These are phyloP conservation scores for Anoplolepis gracilipes DNA, from an alignment of 1,140 invertebrate species.

Conservation along the genomic window DNA sequence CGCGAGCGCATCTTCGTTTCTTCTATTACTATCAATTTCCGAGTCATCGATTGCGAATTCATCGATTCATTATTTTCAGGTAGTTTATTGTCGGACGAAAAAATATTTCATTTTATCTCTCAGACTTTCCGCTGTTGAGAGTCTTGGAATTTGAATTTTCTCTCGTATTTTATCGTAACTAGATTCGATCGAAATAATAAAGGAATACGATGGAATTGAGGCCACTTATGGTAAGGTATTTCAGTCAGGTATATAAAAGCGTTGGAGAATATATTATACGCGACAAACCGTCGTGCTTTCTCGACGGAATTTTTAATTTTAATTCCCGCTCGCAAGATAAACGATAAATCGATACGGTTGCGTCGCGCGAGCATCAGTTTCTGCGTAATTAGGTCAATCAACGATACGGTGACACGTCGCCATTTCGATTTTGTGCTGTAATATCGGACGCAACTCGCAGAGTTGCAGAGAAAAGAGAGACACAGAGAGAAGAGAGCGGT, in stretches of 20 bases:
- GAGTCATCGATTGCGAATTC: neutral
- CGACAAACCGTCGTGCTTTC: neutral
- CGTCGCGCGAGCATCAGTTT: conserved; percentile 7
- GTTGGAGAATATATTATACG: neutral
- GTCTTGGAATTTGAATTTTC: neutral
- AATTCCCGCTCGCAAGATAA: conserved; percentile 14
- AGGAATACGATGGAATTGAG: conserved; percentile 6
- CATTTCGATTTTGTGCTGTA: conserved; percentile 14
- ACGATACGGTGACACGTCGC: neutral
- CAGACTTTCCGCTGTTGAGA: neutral
- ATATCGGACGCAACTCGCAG: neutral
- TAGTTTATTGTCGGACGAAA: neutral
- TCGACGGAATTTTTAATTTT: conserved; percentile 18
- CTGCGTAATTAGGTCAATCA: conserved; percentile 25
- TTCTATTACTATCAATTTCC: neutral
- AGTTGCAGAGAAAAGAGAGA: too few species aligned
- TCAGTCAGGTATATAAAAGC: neutral
- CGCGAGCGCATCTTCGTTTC: neutral
- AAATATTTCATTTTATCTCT: neutral
- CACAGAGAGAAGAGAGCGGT: neutral
- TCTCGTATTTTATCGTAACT: neutral
- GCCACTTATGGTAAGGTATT: neutral
- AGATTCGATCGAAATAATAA: conserved; percentile 13
- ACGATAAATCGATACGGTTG: conserved; percentile 3
- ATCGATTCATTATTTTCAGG: neutral